These are phyloP conservation scores for Meteorus cinctellus DNA, from an alignment of 2,888 invertebrate species.

Conservation along the genomic window DNA sequence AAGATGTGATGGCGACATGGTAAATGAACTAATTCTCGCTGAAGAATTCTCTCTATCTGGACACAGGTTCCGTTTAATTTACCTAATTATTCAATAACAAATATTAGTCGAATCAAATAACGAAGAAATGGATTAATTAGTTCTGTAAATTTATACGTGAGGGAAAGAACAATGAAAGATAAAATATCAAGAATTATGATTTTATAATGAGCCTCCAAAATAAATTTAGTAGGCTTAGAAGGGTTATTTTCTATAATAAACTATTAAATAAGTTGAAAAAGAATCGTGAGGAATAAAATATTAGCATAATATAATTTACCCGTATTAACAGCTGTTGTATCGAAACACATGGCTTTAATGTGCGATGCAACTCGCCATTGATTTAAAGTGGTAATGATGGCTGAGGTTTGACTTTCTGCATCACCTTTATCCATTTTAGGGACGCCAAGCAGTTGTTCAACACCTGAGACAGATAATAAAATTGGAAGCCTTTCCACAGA, in stretches of 20 bases:
- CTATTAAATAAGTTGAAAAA: neutral
- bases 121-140: neutral
- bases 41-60: conserved; percentile 1
- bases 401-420: conserved; percentile 35
- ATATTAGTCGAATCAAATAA: neutral
- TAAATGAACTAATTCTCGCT: conserved; percentile 6
- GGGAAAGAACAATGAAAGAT: neutral
- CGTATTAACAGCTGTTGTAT: conserved; percentile 53
- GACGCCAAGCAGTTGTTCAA: conserved; percentile 37
- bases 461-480: conserved; percentile 17
- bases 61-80: conserved; percentile 21
- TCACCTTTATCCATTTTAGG: conserved; percentile 38
- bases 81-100: conserved; percentile 8
- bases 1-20: conserved; percentile 25
- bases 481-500: conserved; percentile 40
- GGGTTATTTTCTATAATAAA: neutral
- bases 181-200: conserved; percentile 16
- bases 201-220: neutral
- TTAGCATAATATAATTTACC: conserved; percentile 20
- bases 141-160: neutral
- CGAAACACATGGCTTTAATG: conserved; percentile 52
- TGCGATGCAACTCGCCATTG: conserved; percentile 31
- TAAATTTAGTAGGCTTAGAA: neutral
- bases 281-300: neutral
- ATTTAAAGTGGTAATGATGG: conserved; percentile 34